Base-by-base conservation (phyloP, 2,797 vertebrate genomes). In the Meriones psammophilus region DNA sequence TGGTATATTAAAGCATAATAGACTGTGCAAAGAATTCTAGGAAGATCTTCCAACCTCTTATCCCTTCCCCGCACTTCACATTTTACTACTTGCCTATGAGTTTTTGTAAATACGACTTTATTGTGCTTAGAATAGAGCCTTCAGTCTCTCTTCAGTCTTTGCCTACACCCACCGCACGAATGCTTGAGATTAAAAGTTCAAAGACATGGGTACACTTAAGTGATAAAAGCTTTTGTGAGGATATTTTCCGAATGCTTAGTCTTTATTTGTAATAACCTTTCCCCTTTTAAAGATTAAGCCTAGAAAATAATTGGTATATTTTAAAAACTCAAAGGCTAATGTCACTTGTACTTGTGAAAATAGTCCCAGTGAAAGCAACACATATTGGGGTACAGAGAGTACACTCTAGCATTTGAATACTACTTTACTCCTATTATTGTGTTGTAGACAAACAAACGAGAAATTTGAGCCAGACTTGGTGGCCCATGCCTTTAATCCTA, bases 1-100 rank as follows among this genome's bases (percentile, higher is more conserved):
- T 66, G 89, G 74, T 95, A 64, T 98, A 92, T 98, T 98, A 92
- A 96, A 97, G 50, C 76, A 88, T 96, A 81, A 97, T 95, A 93
- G 97, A 91, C 95, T 97, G 92, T 97, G 80, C 78, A 88, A 94
- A 95, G 94, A 97, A 97, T 86, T 33, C 69, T 96, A 79, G 64
- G 92, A 90, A 42, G 84, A 97, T 97, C 94, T 76, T 87, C 88
- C 68, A 89, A 15, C 85, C 84, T 56, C 54, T 58, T 87, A 4
- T 97, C 77, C 42, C 8, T 17, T 95, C 93, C 93, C 90, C 50
- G 94, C 66, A 24, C 96, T 97, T 89, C 94, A 95, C 58, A 77
- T 73, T 95, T 81, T 95, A 89, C 91, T 96, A 6, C 73, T 83
- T 84, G 93, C 89, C 39, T 9, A 88, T 84, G 79, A 77, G 36